Base-by-base conservation (phyloP, 2,888 invertebrate species). In the Flexamia atlantica region DNA sequence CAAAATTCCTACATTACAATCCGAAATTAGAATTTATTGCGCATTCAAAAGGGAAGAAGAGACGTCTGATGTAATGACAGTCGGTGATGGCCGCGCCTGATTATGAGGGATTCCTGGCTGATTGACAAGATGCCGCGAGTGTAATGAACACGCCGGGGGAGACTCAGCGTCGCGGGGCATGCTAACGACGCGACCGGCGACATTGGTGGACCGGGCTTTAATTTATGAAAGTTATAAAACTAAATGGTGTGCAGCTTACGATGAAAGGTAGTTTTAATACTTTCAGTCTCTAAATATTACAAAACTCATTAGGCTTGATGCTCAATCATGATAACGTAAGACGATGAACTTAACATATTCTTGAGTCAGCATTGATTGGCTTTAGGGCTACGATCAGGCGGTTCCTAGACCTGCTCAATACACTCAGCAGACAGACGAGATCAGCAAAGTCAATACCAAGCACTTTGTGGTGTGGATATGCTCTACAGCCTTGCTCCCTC, bases 101-200 rank as follows among this genome's bases (percentile, higher is more conserved):
- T 64, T 64, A 64, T 64, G 64, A 64, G 17, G 64, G 64, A 64
- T 64, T 64, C 64, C 64, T 30, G 14, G 28, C 30, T 28, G 64
- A 64, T 64, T 64, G 64, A 64, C 64, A 64, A 64, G 64, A 64
- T 64, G 64, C 64, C 64, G 28, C 12, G 64, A 14, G n/a, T 28
- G 64, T 64, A 64, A 64, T 64, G 64, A 64, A 17, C 14, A 28
- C 20, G 1, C 5, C 9, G 17, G 64, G 30, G 64, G 64, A 2
- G 17, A 28, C 4, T 5, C 17, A 14, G 64, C 9, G 9, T 2
- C n/a, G 57, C 5, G 57, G 23, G 23, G 53, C 5, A 53, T 53
- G 53, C 53, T 23, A 53, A 53, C 10, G 14, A 20, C 53, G 7
- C 20, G 20, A 10, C 53, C 23, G 53, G 7, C 14, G 46, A 17